These are phyloP conservation scores for Zoanthus sansibaricus DNA, from an alignment of 92 coral and sea anemone genomes.

Conservation along the genomic window DNA sequence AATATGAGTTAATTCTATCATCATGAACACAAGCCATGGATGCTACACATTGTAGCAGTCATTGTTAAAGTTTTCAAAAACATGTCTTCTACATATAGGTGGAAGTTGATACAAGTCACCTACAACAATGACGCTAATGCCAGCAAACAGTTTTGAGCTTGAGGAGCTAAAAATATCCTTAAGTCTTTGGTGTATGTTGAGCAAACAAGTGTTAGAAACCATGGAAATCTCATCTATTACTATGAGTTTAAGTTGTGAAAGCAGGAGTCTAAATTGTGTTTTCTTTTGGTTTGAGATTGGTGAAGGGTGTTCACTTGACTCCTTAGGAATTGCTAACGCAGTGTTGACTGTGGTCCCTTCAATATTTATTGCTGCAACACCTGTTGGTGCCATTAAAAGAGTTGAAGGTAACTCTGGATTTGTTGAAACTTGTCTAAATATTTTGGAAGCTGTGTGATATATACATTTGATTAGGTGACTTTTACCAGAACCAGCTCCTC, in stretches of 20 bases:
- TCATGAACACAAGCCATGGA: neutral
- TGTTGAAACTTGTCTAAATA: slow-evolving; percentile 33
- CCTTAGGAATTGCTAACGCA: slow-evolving; percentile 63
- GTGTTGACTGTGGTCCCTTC: slow-evolving; percentile 51
- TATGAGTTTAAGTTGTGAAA: slow-evolving; percentile 52
- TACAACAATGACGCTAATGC: slow-evolving; percentile 4
- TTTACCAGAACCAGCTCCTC: slow-evolving; percentile 21
- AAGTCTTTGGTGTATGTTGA: slow-evolving; percentile 63
- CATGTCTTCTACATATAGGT: slow-evolving; percentile 37
- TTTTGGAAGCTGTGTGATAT: slow-evolving; percentile 52
- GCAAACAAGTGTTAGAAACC: slow-evolving; percentile 60
- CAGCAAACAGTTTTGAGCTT: slow-evolving; percentile 13
- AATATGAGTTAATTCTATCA: slow-evolving; percentile 61
- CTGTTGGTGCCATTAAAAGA: slow-evolving; percentile 1
- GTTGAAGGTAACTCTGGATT: slow-evolving; percentile 29
- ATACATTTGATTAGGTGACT: slow-evolving; percentile 48
- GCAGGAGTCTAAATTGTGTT: slow-evolving; percentile 46
- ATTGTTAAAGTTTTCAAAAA: slow-evolving; percentile 48
- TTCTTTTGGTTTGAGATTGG: slow-evolving; percentile 71
- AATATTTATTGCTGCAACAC: too few relatives aligned
- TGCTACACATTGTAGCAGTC: slow-evolving; percentile 30
- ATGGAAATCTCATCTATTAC: slow-evolving; percentile 4
- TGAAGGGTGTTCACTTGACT: slow-evolving; percentile 56
- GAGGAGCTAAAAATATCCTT: slow-evolving; percentile 68
- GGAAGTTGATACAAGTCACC: neutral